These are phyloP conservation scores for Drosophila elegans DNA, from an alignment of 1,140 invertebrate species.

Conservation along the genomic window DNA sequence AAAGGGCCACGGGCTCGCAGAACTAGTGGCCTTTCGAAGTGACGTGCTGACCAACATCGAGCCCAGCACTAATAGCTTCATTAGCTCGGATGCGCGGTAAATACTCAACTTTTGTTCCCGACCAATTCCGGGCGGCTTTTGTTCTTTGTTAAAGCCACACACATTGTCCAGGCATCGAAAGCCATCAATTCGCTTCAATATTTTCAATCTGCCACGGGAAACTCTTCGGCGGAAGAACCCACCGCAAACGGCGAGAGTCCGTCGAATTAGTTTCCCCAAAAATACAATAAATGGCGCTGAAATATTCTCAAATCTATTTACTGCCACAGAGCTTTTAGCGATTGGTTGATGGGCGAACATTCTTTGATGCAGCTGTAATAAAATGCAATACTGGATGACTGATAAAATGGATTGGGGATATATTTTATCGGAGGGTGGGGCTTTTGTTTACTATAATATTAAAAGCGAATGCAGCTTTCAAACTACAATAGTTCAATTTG, in stretches of 20 bases:
- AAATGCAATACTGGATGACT: constrained; percentile 39
- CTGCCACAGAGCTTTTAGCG: constrained; percentile 19
- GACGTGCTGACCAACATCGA: constrained; percentile 55
- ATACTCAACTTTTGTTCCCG: constrained; percentile 27
- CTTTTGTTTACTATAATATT: background rate
- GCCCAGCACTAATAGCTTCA: constrained; percentile 70
- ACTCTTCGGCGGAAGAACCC: constrained; percentile 26
- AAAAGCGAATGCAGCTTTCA: background rate
- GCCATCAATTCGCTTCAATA: constrained; percentile 18
- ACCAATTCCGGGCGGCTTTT: constrained; percentile 32
- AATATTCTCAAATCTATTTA: constrained; percentile 33
- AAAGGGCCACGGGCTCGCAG: background rate
- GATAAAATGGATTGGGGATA: constrained; percentile 13
- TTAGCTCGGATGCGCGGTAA: constrained; percentile 54
- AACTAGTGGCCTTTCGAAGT: background rate
- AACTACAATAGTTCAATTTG: background rate
- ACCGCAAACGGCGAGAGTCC: constrained; percentile 53
- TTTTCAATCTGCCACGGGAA: constrained; percentile 31
- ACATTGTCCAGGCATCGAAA: constrained; percentile 21
- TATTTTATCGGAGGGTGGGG: background rate
- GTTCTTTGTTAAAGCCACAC: constrained; percentile 15
- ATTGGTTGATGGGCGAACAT: constrained; percentile 18
- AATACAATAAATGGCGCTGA: constrained; percentile 10
- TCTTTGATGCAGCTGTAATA: constrained; percentile 33
- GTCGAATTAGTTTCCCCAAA: constrained; percentile 58